phyloP scores from a whole-genome alignment of 2,888 invertebrate genomes.

The Aporophyla lueneburgensis region DNA sequence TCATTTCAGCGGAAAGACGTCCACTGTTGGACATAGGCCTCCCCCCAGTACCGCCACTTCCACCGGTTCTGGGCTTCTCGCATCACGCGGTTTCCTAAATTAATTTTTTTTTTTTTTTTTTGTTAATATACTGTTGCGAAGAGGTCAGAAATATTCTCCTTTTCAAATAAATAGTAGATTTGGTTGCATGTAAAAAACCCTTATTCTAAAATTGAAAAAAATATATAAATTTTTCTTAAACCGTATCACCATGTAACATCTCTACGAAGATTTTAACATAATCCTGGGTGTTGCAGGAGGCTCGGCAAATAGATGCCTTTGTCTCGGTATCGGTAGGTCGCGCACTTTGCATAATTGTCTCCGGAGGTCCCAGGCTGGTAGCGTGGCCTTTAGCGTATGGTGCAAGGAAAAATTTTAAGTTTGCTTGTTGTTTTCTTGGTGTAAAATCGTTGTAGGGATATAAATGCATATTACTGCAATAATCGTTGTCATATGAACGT shows the following conservation, averaged over 20 bases:
- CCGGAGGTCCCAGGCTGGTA: slow-evolving; percentile 16
- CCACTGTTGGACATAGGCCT: no score
- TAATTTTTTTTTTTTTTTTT: not conserved
- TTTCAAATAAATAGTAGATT: not conserved
- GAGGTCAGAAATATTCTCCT: not conserved
- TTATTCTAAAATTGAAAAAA: not conserved
- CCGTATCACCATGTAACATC: slow-evolving; percentile 12
- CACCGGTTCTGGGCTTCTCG: no score
- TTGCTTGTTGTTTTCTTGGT: not conserved
- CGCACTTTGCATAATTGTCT: slow-evolving; percentile 66
- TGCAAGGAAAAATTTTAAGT: slow-evolving; percentile 13
- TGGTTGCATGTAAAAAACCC: not conserved
- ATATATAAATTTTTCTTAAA: slow-evolving; percentile 2
- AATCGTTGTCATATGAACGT: not conserved
- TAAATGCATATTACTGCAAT: not conserved
- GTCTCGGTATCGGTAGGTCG: slow-evolving; percentile 53
- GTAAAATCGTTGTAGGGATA: not conserved
- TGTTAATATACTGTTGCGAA: not conserved
- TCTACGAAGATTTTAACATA: slow-evolving; percentile 56
- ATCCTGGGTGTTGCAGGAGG: slow-evolving; percentile 51
- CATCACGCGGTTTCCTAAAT: no score
- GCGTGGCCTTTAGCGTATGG: slow-evolving; percentile 30
- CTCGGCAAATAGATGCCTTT: slow-evolving; percentile 59
- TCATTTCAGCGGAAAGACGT: no score
- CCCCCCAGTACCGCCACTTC: no score